These are phyloP conservation scores for Remorina albescens DNA, from an alignment of 2,797 vertebrate species.

Conservation along the genomic window DNA sequence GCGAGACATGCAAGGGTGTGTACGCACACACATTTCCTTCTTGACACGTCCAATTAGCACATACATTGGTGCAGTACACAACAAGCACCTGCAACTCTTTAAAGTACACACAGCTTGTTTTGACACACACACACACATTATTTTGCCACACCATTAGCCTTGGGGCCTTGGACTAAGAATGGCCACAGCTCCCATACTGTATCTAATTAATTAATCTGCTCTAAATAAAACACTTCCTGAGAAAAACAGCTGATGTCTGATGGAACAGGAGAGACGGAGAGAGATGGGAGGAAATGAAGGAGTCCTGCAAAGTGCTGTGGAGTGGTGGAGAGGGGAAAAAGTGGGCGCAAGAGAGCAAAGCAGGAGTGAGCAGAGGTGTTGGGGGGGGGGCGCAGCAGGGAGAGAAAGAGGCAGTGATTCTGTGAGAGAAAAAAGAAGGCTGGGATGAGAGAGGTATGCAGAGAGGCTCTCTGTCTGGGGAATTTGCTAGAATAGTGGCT, in stretches of 20 bases:
- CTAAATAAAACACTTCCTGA: slow-evolving; percentile 67
- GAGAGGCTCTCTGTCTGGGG: slow-evolving; percentile 40
- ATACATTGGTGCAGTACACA: slow-evolving; percentile 34
- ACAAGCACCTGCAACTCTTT: slow-evolving; percentile 38
- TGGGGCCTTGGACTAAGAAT: slow-evolving; percentile 47
- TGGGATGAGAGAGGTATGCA: slow-evolving; percentile 30
- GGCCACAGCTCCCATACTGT: slow-evolving; percentile 55
- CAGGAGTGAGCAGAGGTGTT: slow-evolving; percentile 4
- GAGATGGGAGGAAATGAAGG: slow-evolving; percentile 20
- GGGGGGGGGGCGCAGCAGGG: neutral
- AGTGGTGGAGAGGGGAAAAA: slow-evolving; percentile 14
- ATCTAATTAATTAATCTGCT: slow-evolving; percentile 77
- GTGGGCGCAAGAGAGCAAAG: slow-evolving; percentile 9
- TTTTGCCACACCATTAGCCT: slow-evolving; percentile 35
- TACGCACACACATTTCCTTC: neutral
- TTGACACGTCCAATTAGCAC: slow-evolving; percentile 56
- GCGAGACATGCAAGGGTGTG: neutral
- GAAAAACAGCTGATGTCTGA: slow-evolving; percentile 63
- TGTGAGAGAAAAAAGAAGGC: slow-evolving; percentile 48
- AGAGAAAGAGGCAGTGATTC: slow-evolving; percentile 28
- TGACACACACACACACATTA: slow-evolving; percentile 26
- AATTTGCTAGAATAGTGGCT: slow-evolving; percentile 40
- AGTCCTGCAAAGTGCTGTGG: slow-evolving; percentile 13
- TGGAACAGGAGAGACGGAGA: slow-evolving; percentile 8
- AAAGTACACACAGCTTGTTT: slow-evolving; percentile 28